Evolutionary conservation across 2,888 invertebrate genomes (phyloP).

Genomic region (Lutraria lutraria): DNA sequence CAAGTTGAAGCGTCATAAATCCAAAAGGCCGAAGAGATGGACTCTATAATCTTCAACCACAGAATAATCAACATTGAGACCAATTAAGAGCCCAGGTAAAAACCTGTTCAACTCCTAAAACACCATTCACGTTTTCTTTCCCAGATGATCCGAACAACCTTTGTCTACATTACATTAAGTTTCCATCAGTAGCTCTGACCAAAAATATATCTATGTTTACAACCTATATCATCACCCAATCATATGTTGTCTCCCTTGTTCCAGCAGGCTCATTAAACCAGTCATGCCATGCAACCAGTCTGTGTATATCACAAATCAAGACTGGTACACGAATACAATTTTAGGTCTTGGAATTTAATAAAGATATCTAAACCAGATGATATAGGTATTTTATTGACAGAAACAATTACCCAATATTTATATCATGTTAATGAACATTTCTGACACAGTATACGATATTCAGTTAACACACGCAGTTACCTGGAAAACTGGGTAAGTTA

Average conservation of each 20-base stretch:
- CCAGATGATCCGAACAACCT: too few relatives aligned
- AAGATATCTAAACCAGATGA: constrained; percentile 5
- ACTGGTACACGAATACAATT: neutral
- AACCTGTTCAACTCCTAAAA: too few relatives aligned
- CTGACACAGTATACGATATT: neutral
- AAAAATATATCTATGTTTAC: too few relatives aligned
- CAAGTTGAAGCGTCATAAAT: too few relatives aligned
- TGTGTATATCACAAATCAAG: neutral
- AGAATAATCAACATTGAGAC: too few relatives aligned
- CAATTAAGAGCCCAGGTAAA: too few relatives aligned
- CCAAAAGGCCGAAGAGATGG: too few relatives aligned
- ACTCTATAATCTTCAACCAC: too few relatives aligned
- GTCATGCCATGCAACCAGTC: neutral
- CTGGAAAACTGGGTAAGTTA: constrained; percentile 5
- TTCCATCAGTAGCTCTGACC: too few relatives aligned
- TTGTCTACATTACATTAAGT: too few relatives aligned
- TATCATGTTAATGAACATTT: neutral
- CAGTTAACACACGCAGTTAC: neutral
- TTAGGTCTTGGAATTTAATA: neutral
- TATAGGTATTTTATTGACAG: constrained; percentile 4
- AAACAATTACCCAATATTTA: neutral
- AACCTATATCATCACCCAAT: neutral
- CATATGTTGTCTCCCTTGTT: neutral
- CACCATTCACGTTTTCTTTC: too few relatives aligned
- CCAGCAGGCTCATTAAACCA: neutral